Conservation (phyloP, 35 echinoderm and acorn worm species). For the Acanthaster planci region DNA sequence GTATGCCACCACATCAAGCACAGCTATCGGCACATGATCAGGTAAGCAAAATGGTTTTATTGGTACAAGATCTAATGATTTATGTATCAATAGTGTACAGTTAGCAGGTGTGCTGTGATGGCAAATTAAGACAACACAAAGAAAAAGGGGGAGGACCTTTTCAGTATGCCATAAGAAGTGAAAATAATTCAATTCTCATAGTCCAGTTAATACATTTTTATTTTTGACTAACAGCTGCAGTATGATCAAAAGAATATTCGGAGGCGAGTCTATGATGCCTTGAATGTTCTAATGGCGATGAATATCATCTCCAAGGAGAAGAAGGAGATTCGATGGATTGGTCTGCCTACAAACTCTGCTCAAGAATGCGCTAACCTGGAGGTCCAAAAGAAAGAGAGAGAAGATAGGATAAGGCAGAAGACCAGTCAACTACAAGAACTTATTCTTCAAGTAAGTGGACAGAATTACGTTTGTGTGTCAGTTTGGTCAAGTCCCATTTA, state of each 20-base stretch:
- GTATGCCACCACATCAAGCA: slow-evolving; percentile 40
- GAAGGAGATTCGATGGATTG: slow-evolving; percentile 98
- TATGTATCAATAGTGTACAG: no score
- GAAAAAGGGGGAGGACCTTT: no score
- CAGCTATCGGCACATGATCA: background rate
- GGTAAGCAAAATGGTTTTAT: no score
- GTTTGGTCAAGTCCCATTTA: no score
- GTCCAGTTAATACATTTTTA: no score
- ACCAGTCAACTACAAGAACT: slow-evolving; percentile 92
- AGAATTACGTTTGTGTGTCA: no score
- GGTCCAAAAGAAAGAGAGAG: slow-evolving; percentile 76
- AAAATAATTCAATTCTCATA: no score
- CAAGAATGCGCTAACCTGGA: slow-evolving; percentile 96
- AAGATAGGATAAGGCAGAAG: slow-evolving; percentile 97
- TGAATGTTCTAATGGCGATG: slow-evolving; percentile 99
- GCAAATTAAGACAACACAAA: no score
- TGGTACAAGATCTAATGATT: no score
- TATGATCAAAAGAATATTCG: slow-evolving; percentile 99
- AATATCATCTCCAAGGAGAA: slow-evolving; percentile 99
- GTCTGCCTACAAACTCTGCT: slow-evolving; percentile 93
- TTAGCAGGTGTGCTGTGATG: no score
- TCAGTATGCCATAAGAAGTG: no score
- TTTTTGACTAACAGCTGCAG: slow-evolving; percentile 53
- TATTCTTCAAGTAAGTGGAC: slow-evolving; percentile 82
- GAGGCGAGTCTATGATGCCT: slow-evolving; percentile 96